Conservation (phyloP, 2,113 vertebrate genomes). For the Dipodomys ordii region DNA sequence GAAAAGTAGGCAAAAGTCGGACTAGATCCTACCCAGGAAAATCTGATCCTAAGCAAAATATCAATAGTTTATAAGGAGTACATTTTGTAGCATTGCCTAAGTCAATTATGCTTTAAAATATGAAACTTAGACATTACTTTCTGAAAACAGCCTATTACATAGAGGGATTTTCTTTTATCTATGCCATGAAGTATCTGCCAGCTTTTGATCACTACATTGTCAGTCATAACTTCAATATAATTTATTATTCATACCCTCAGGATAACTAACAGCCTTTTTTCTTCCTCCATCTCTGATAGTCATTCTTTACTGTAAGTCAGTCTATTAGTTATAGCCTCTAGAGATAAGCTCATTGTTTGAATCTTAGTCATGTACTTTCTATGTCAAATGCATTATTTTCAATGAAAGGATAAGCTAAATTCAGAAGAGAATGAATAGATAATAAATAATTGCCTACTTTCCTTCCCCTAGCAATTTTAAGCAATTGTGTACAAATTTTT, state of each 20-base stretch:
- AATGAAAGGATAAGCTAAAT: not conserved
- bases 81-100: not conserved
- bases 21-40: not conserved
- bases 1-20: not conserved
- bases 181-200: not conserved
- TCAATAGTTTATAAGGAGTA: conserved; percentile 22
- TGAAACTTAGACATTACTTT: conserved; percentile 10
- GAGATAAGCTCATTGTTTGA: conserved; percentile 29
- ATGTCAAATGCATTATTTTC: conserved; percentile 10
- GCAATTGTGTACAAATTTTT: not conserved
- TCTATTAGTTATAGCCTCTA: not conserved
- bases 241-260: not conserved
- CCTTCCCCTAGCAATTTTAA: not conserved
- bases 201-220: not conserved
- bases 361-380: not conserved
- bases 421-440: conserved; percentile 12
- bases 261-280: conserved; percentile 2
- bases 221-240: not conserved
- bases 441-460: not conserved
- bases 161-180: conserved; percentile 3
- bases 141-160: not conserved
- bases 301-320: conserved; percentile 34
- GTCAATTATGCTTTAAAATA: conserved; percentile 43
- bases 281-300: not conserved
- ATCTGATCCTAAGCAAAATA: not conserved